Base-by-base conservation (phyloP, 2,797 vertebrate genomes). In the Cephalopachus bancanus region DNA sequence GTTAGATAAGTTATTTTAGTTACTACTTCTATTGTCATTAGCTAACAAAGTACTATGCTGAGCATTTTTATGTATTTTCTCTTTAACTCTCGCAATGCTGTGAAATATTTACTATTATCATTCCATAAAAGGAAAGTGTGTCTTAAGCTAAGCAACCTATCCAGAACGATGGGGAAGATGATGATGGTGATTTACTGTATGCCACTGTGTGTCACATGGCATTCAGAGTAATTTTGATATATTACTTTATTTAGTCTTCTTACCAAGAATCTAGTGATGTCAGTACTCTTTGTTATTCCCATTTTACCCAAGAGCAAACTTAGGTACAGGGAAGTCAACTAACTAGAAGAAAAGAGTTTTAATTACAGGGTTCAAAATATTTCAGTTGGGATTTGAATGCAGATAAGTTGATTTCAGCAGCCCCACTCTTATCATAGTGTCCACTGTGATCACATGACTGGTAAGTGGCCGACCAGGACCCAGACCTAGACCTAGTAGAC, bases 241-340 rank as follows among this genome's bases (percentile, higher is more conserved):
- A 19, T 57, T 33, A 17, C 20, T 16, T 69, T 67, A 26, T 75
- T 59, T 75, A 64, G 28, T 90, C 44, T 72, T 88, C 20, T 80
- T 76, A 85, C 67, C 26, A 55, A 76, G 49, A 95, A 60, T 60
- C 28, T 26, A 37, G 0, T 55, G 20, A 90, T 4, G n/a, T 22
- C 15, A n/a, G 3, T 51, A 51, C 3, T 51, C 44, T n/a, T 86
- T 91, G 30, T 92, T 74, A 26, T 33, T 20, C 5, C 28, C 49
- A 12, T 92, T 93, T 79, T 69, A 7, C 44, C 62, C 60, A 79
- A 86, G 19, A 62, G n/a, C 60, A 85, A 94, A 76, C 64, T 55
- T 20, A 67, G 44, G 11, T 28, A 4, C 65, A 44, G 28, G 26
- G 12, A 83, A 37, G 2, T 59, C 74, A 64, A n/a, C n/a, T 86